Evolutionary conservation across 2,888 invertebrate species (phyloP).

Genomic region (Pocota personata): DNA sequence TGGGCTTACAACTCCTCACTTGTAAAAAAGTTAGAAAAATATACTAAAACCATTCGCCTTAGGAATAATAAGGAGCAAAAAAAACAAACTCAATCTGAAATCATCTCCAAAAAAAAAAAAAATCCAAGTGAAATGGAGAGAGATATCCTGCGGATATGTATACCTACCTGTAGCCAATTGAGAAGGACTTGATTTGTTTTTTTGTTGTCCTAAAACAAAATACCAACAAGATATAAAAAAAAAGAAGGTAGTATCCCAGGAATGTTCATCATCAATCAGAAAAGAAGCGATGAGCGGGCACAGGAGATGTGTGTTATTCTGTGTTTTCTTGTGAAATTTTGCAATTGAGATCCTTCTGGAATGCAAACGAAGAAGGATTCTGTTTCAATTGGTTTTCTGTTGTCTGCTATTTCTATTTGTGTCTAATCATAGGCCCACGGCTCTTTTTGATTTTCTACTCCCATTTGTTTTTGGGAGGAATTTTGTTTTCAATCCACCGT

Average conservation of each 20-base stretch:
- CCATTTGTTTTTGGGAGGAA: not conserved
- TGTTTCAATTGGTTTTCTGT: slow-evolving; percentile 8
- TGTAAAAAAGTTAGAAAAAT: not conserved
- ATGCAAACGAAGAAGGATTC: slow-evolving; percentile 17
- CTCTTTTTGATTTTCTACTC: not conserved
- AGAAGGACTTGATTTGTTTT: slow-evolving; percentile 30
- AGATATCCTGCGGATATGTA: slow-evolving; percentile 3
- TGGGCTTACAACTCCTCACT: not conserved
- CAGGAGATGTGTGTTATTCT: not conserved
- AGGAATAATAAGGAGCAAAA: not conserved
- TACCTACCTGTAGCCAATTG: slow-evolving; percentile 10
- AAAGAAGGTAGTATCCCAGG: not conserved
- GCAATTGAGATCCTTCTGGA: not conserved
- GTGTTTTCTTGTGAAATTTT: not conserved
- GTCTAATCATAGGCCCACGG: not conserved
- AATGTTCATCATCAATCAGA: slow-evolving; percentile 3
- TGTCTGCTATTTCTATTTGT: not conserved
- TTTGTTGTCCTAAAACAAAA: not conserved
- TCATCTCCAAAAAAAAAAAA: not conserved
- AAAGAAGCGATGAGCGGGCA: not conserved
- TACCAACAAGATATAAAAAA: not conserved
- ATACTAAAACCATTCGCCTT: slow-evolving; percentile 1
- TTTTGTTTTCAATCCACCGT: not conserved
- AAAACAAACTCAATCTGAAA: slow-evolving; percentile 5
- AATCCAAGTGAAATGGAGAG: not conserved